phyloP scores from a whole-genome alignment of 2,797 vertebrate species.

The Halcyon chelicuti region DNA sequence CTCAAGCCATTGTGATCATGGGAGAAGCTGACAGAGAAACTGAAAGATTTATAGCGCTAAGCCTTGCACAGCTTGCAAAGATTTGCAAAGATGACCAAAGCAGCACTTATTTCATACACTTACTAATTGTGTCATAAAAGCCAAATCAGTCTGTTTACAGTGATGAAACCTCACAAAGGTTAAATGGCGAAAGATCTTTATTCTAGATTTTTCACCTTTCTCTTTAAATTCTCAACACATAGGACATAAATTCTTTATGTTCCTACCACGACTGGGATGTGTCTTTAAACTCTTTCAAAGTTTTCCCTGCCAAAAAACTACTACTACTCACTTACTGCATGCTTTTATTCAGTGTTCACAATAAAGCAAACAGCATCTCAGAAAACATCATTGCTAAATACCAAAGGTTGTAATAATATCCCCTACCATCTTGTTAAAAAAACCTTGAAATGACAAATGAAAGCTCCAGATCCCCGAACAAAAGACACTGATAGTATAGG shows the following conservation, averaged over 20 bases:
- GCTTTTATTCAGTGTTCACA: background rate
- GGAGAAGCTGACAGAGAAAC: background rate
- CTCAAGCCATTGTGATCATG: slow-evolving; percentile 42
- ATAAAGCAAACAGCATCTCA: background rate
- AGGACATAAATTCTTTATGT: background rate
- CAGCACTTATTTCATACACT: background rate
- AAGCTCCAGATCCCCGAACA: background rate
- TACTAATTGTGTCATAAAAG: background rate
- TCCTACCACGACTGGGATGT: background rate
- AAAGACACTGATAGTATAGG: background rate
- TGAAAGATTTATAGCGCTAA: slow-evolving; percentile 41
- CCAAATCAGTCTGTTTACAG: background rate
- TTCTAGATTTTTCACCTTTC: background rate
- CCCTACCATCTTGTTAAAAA: background rate
- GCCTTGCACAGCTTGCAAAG: background rate
- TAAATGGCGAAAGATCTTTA: background rate
- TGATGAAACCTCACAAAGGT: background rate
- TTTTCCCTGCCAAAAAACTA: background rate
- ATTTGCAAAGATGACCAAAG: background rate
- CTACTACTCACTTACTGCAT: background rate
- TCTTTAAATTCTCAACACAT: background rate
- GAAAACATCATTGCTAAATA: background rate
- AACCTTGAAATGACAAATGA: background rate
- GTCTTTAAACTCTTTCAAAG: background rate
- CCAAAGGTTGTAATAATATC: background rate